Evolutionary conservation across 1,140 invertebrate genomes (phyloP).

Genomic region (Streblospio benedicti): DNA sequence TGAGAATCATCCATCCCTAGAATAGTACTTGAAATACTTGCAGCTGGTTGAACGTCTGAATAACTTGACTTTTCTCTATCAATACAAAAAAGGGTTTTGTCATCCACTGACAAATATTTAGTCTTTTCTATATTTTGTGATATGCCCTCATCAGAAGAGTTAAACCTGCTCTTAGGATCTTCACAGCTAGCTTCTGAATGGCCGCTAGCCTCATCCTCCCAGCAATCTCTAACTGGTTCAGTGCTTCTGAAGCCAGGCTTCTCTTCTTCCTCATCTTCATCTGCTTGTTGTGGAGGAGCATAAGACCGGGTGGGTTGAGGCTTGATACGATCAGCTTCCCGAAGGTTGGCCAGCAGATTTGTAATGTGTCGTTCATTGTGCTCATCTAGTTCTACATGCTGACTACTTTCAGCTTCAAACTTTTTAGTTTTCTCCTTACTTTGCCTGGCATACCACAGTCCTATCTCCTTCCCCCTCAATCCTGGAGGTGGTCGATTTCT

Average conservation of each 20-base stretch:
- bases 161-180: not conserved
- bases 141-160: not conserved
- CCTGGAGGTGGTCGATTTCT: conserved; percentile 25
- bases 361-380: conserved; percentile 23
- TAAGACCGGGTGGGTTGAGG: conserved; percentile 17
- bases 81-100: no score
- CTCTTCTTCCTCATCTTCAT: not conserved
- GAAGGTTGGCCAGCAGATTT: conserved; percentile 24
- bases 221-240: conserved; percentile 18
- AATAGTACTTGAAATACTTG: no score
- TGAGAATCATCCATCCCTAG: no score
- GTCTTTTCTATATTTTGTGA: not conserved
- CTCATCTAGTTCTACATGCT: conserved; percentile 19
- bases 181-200: not conserved
- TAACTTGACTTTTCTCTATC: no score
- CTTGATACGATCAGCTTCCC: conserved; percentile 11
- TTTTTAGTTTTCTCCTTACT: not conserved
- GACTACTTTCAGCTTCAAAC: conserved; percentile 1
- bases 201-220: not conserved
- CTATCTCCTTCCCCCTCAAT: conserved; percentile 36
- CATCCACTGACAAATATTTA: not conserved
- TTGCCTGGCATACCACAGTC: conserved; percentile 34
- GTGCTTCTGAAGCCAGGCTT: conserved; percentile 11
- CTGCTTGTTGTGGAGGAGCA: not conserved
- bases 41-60: no score